Conservation (phyloP, 2,113 vertebrate genomes). For the Piprites chloris region DNA sequence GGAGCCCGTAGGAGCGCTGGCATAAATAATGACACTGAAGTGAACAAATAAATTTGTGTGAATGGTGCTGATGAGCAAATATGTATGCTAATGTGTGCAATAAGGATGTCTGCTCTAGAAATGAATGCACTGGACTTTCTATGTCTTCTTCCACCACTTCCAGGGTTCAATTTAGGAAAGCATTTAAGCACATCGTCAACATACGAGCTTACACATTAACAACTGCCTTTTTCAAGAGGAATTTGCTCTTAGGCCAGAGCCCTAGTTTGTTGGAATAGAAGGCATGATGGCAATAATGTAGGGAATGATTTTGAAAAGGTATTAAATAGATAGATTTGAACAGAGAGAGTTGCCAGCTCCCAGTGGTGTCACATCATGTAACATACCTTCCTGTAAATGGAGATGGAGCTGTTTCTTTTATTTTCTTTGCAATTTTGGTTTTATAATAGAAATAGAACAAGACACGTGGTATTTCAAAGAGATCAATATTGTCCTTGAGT, state of each 20-base stretch:
- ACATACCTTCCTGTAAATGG: neutral
- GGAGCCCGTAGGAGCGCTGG: neutral
- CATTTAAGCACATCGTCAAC: neutral
- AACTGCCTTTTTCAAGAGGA: neutral
- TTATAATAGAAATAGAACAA: constrained; percentile 1
- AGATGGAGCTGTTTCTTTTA: neutral
- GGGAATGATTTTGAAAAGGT: neutral
- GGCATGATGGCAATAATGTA: neutral
- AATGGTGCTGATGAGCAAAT: neutral
- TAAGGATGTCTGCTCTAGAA: neutral
- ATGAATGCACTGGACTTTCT: neutral
- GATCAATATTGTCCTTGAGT: neutral
- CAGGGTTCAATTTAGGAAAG: neutral
- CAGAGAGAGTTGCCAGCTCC: neutral
- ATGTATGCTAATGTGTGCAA: neutral
- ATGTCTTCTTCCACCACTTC: neutral
- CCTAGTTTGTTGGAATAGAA: neutral
- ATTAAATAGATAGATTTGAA: neutral
- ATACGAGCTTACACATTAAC: neutral
- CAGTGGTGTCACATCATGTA: neutral
- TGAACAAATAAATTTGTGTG: neutral
- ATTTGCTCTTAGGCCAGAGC: neutral
- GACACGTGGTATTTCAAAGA: neutral
- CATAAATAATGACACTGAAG: neutral
- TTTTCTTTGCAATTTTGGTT: constrained; percentile 22